Conservation (phyloP, 2,113 vertebrate genomes). For the Shinisaurus crocodilurus region DNA sequence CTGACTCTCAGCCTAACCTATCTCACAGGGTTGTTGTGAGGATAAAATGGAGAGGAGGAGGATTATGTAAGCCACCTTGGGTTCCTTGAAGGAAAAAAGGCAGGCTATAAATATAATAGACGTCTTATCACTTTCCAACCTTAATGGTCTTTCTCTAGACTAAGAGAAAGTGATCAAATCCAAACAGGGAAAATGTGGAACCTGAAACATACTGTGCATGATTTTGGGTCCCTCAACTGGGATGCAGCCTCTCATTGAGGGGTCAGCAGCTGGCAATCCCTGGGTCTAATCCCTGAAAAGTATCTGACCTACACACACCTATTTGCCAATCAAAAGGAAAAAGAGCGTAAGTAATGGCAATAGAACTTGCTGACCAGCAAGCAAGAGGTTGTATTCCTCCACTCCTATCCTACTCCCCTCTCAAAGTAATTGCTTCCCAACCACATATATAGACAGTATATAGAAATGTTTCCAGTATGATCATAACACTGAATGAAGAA, state of each 20-base stretch:
- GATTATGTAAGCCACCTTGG: too few species aligned
- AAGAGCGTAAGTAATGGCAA: not conserved
- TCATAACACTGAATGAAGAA: not conserved
- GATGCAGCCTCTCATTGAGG: not conserved
- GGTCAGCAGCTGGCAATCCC: not conserved
- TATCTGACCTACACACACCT: not conserved
- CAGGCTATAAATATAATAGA: too few species aligned
- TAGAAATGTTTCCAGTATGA: not conserved
- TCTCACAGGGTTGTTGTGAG: too few species aligned
- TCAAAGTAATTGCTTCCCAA: not conserved
- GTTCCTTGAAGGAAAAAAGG: too few species aligned
- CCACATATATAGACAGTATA: not conserved
- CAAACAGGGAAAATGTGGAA: not conserved
- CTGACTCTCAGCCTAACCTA: too few species aligned
- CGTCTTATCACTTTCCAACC: not conserved
- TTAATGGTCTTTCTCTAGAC: not conserved
- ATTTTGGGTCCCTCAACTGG: not conserved
- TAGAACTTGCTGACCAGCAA: too few species aligned
- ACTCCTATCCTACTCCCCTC: not conserved
- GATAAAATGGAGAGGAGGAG: too few species aligned
- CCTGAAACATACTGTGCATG: not conserved
- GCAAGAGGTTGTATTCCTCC: not conserved
- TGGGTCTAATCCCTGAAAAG: not conserved
- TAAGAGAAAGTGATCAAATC: not conserved
- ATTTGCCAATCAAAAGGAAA: not conserved